Evolutionary conservation across 2,797 vertebrate species (phyloP).

Genomic region (Argentina silus): DNA sequence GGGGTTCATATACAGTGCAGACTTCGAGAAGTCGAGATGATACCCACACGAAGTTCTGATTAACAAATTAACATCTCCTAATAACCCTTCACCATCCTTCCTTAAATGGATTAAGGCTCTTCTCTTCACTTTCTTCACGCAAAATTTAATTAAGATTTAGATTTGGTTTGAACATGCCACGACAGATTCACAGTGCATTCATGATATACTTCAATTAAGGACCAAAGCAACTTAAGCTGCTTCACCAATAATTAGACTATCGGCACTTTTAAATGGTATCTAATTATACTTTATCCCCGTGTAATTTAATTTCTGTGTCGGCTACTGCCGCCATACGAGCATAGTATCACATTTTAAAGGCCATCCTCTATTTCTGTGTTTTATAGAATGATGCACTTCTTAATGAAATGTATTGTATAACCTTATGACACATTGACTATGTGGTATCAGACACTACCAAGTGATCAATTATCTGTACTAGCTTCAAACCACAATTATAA

Average conservation of each 20-base stretch:
- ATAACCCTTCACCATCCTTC: constrained; percentile 80
- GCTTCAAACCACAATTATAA: not conserved
- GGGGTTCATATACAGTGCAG: constrained; percentile 71
- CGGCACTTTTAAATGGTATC: constrained; percentile 74
- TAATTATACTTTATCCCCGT: constrained; percentile 79
- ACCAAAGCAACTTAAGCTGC: constrained; percentile 82
- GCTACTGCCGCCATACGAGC: constrained; percentile 50
- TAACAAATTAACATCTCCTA: constrained; percentile 82
- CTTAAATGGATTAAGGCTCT: constrained; percentile 81
- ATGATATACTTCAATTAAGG: constrained; percentile 79
- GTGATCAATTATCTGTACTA: constrained; percentile 45
- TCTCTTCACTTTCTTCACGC: constrained; percentile 79
- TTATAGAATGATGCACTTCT: constrained; percentile 35
- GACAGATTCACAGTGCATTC: constrained; percentile 76
- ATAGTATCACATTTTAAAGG: constrained; percentile 66
- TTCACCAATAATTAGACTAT: constrained; percentile 82
- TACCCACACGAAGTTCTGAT: constrained; percentile 80
- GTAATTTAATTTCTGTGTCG: constrained; percentile 77
- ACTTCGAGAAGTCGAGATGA: constrained; percentile 66
- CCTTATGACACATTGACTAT: constrained; percentile 27
- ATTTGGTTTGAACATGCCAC: constrained; percentile 83
- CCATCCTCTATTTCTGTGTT: constrained; percentile 57
- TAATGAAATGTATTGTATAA: constrained; percentile 43
- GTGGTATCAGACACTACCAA: constrained; percentile 26
- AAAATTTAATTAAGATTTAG: constrained; percentile 87